Evolutionary conservation across 2,797 vertebrate genomes (phyloP).

Genomic region (Perodicticus potto): DNA sequence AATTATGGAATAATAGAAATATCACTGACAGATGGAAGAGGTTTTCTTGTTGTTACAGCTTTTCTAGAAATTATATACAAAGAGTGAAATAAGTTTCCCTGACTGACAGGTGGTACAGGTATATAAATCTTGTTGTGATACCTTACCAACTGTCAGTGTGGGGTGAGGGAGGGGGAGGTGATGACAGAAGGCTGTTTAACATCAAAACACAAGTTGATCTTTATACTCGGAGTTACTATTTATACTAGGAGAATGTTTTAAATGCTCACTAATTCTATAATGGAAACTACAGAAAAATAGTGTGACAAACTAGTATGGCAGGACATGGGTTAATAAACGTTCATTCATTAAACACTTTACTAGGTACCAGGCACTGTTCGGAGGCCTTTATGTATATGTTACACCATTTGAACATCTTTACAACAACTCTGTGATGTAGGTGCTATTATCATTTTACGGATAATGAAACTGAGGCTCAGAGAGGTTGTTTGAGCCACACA

Average conservation of each 20-base stretch:
- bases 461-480: not conserved
- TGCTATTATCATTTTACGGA: not conserved
- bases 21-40: constrained; percentile 57
- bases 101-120: not conserved
- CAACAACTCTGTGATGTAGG: not conserved
- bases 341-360: constrained; percentile 25
- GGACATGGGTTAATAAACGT: not conserved
- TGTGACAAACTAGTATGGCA: not conserved
- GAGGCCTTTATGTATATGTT: not conserved
- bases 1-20: constrained; percentile 70
- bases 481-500: not conserved
- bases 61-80: constrained; percentile 28
- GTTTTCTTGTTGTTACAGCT: constrained; percentile 48
- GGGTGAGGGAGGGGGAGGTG: no score
- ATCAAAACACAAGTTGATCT: not conserved
- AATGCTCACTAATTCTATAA: not conserved
- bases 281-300: not conserved
- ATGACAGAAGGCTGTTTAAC: not conserved
- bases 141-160: not conserved
- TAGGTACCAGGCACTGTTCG: not conserved
- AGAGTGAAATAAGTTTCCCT: not conserved
- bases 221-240: not conserved
- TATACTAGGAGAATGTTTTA: not conserved
- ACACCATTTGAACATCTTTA: not conserved
- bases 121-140: not conserved